Percentiles rank a stretch among this genome's conserved stretches.
These are phyloP conservation scores for Gobiocypris rarus DNA, from an alignment of 2,113 vertebrate genomes.

Conservation along the genomic window DNA sequence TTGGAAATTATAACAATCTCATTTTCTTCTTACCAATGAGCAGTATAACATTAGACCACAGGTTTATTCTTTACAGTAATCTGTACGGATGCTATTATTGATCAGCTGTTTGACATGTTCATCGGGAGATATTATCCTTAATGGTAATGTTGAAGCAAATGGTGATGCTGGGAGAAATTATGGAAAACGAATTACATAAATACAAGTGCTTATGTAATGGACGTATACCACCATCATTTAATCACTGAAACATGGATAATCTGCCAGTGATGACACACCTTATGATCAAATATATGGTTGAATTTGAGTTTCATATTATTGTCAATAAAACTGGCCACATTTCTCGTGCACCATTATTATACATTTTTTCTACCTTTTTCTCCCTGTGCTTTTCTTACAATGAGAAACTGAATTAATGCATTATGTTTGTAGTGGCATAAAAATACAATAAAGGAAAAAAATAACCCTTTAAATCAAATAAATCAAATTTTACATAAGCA, in stretches of 20 bases:
- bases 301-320: background rate
- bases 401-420: background rate
- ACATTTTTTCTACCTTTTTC: too few relatives aligned
- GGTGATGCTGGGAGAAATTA: background rate
- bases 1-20: background rate
- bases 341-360: background rate
- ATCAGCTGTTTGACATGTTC: background rate
- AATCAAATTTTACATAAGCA: too few relatives aligned
- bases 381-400: background rate
- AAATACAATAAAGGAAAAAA: too few relatives aligned
- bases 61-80: background rate
- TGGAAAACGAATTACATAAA: background rate
- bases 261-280: background rate
- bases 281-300: background rate
- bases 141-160: background rate
- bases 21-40: background rate
- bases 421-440: too few relatives aligned
- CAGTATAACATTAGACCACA: background rate
- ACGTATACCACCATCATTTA: too few relatives aligned
- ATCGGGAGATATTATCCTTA: background rate
- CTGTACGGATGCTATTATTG: background rate
- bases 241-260: too few relatives aligned
- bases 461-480: too few relatives aligned
- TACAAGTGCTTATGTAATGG: background rate
- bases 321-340: background rate